Evolutionary conservation across 2,797 vertebrate species (phyloP).

Genomic region (Scomberomorus guttatus): DNA sequence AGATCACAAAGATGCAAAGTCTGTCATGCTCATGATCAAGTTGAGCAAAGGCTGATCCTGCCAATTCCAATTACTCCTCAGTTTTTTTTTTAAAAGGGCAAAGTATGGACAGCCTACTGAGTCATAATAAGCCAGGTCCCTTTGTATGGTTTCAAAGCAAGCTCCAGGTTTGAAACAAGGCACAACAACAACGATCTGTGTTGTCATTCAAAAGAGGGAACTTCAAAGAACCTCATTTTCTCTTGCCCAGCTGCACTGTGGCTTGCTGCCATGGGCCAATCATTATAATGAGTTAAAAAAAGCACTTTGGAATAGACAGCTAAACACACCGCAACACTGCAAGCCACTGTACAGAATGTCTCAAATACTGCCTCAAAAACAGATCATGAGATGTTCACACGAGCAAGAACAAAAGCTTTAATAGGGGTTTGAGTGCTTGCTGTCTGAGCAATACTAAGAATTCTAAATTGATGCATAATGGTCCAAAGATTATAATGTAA

Average conservation of each 20-base stretch:
- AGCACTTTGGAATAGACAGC: constrained; percentile 42
- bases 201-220: constrained; percentile 68
- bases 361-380: constrained; percentile 17
- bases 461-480: neutral
- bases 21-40: neutral
- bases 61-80: constrained; percentile 38
- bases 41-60: constrained; percentile 32
- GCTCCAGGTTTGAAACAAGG: constrained; percentile 63
- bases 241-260: constrained; percentile 66
- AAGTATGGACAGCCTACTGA: constrained; percentile 22
- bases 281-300: constrained; percentile 69
- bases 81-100: constrained; percentile 28
- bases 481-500: neutral
- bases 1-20: constrained; percentile 32
- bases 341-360: constrained; percentile 25
- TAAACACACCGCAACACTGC: constrained; percentile 14
- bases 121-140: constrained; percentile 55
- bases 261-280: constrained; percentile 67
- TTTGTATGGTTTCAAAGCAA: constrained; percentile 66
- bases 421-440: constrained; percentile 5
- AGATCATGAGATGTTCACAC: constrained; percentile 12
- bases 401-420: constrained; percentile 17
- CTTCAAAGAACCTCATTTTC: constrained; percentile 78
- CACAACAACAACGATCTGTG: constrained; percentile 62
- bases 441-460: neutral